Evolutionary conservation across 1,140 invertebrate genomes (phyloP).

Genomic region (Chymomyza costata): DNA sequence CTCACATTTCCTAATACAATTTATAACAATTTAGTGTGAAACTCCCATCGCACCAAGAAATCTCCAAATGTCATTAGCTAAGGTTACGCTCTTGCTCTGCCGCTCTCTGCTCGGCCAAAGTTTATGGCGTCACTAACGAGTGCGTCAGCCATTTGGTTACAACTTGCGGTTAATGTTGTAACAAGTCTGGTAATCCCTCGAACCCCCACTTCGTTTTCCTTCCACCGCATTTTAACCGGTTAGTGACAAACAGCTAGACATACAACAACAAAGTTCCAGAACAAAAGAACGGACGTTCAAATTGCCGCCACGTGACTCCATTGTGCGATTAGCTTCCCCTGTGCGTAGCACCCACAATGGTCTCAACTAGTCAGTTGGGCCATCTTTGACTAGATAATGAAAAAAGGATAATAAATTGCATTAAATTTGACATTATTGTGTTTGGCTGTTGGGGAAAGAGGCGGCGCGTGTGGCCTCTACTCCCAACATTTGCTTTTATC

Average conservation of each 20-base stretch:
- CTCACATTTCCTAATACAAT: constrained; percentile 51
- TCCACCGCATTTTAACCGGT: too few relatives aligned
- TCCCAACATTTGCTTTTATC: constrained; percentile 46
- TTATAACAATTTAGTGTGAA: constrained; percentile 59
- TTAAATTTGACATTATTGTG: constrained; percentile 66
- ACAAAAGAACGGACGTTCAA: constrained; percentile 50
- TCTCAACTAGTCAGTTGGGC: constrained; percentile 28
- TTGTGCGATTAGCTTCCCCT: constrained; percentile 31
- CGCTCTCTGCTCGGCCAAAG: constrained; percentile 1
- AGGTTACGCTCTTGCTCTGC: neutral
- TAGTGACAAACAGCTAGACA: constrained; percentile 11
- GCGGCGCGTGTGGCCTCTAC: constrained; percentile 30
- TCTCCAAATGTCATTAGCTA: too few relatives aligned
- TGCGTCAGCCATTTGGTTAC: constrained; percentile 19
- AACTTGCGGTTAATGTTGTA: constrained; percentile 50
- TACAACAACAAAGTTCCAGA: constrained; percentile 10
- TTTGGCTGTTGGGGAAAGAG: constrained; percentile 7
- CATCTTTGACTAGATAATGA: constrained; percentile 59
- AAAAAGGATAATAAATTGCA: constrained; percentile 75
- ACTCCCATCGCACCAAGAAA: constrained; percentile 1
- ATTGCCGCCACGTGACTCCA: constrained; percentile 71
- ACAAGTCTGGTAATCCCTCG: constrained; percentile 6
- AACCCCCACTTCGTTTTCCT: too few relatives aligned
- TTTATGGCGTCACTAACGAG: constrained; percentile 16
- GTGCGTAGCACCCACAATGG: constrained; percentile 22